Conservation (phyloP, 2,888 invertebrate genomes). For the Cryptocephalus primarius region DNA sequence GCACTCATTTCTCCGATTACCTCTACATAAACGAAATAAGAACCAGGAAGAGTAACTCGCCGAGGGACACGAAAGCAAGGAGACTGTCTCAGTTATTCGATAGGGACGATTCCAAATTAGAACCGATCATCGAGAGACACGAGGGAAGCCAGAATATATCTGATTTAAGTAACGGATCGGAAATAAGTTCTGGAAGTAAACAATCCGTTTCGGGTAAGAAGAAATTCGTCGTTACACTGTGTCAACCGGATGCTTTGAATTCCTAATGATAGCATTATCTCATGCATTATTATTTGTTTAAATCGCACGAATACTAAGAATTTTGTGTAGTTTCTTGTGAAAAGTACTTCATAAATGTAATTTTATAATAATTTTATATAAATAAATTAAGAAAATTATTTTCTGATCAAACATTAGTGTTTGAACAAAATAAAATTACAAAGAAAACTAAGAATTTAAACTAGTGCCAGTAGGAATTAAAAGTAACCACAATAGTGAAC, state of each 20-base stretch:
- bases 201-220: conserved; percentile 8
- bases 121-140: conserved; percentile 3
- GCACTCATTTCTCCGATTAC: conserved; percentile 10
- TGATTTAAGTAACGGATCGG: conserved; percentile 2
- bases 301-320: too few species aligned
- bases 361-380: too few species aligned
- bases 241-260: conserved; percentile 10
- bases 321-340: too few species aligned
- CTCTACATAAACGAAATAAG: background rate
- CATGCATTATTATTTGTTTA: background rate
- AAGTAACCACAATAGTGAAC: too few species aligned
- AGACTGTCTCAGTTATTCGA: conserved; percentile 17
- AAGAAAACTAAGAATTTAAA: too few species aligned
- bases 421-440: too few species aligned
- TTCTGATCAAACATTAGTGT: too few species aligned
- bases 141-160: conserved; percentile 4
- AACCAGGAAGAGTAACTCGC: background rate
- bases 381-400: too few species aligned
- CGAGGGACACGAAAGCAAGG: conserved; percentile 3
- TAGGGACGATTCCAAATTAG: conserved; percentile 6
- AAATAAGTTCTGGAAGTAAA: conserved; percentile 4
- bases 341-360: too few species aligned
- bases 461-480: too few species aligned
- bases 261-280: background rate
- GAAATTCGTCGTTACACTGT: conserved; percentile 23